Base-by-base conservation (phyloP, 1,140 invertebrate genomes). In the Gonatopus flavifemur region DNA sequence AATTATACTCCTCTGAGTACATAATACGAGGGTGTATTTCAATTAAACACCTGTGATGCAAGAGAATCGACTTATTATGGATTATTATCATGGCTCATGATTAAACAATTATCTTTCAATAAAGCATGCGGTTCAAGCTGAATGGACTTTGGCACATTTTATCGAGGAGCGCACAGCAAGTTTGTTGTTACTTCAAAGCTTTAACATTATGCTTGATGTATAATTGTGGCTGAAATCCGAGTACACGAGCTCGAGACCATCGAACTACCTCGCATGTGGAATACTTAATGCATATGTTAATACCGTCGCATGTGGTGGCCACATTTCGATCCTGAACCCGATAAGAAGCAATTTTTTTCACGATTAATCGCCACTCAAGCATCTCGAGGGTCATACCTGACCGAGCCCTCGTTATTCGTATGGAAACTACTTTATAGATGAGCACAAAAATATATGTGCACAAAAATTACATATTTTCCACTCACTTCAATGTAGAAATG, bases 231-330 rank as follows among this genome's bases (percentile, higher is more conserved):
- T 55, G 60, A 59, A 62, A 62, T 62, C 48, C 49, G n/a, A 45
- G 52, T 51, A 55, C 59, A 60, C 39, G 47, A 47, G 28, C 40
- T 43, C 36, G 33, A 22, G 33, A 37, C 33, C 28, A 24, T 20
- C 21, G 20, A 16, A 22, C 21, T 19, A 24, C 40, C 42, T 62
- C 47, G 54, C 59, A 54, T 52, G 54, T 46, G 46, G 62, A 67
- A 66, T 67, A 69, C 42, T 48, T 68, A 67, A 68, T 67, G 61
- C 52, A 49, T 61, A 67, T 67, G 62, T 62, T 62, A 65, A 64
- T 68, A 57, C 51, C 49, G 49, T 62, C 60, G 67, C 69, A 70
- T 71, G 69, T 60, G 49, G 48, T 31, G 16, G 35, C 33, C 56
- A 48, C 60, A 61, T 70, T 72, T 66, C 35, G 60, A 62, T 68